Evolutionary conservation across 2,888 invertebrate species (phyloP).

Genomic region (Formica aserva): DNA sequence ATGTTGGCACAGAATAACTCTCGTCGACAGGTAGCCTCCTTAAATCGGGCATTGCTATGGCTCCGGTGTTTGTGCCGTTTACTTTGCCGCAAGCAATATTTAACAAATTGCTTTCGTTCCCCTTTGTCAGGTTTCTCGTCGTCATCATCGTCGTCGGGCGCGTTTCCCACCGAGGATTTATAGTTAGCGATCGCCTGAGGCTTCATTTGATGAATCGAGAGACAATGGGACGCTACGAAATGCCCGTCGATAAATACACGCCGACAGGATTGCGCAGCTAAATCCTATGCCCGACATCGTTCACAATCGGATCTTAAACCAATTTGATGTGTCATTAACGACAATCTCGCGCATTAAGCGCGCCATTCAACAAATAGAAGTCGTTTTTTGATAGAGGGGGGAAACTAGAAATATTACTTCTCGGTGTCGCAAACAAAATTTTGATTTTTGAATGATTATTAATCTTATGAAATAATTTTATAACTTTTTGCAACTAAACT

Average conservation of each 20-base stretch:
- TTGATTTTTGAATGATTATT: constrained; percentile 27
- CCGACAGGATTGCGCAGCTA: constrained; percentile 46
- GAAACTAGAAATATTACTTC: constrained; percentile 2
- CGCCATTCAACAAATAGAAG: constrained; percentile 19
- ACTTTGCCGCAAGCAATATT: constrained; percentile 80
- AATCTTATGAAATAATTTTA: constrained; percentile 5
- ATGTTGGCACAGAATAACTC: neutral
- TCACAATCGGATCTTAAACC: constrained; percentile 14
- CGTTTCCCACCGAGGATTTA: constrained; percentile 67
- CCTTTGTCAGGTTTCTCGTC: constrained; percentile 76
- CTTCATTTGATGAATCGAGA: constrained; percentile 79
- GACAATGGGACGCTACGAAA: constrained; percentile 72
- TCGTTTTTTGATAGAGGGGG: neutral
- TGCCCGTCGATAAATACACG: constrained; percentile 55
- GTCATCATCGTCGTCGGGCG: constrained; percentile 42
- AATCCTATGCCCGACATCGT: constrained; percentile 31
- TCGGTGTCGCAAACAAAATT: neutral
- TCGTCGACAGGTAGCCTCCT: constrained; percentile 46
- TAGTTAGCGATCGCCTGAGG: constrained; percentile 70
- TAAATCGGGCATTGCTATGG: constrained; percentile 65
- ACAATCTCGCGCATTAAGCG: constrained; percentile 19
- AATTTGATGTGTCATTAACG: constrained; percentile 29
- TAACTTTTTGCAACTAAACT: neutral
- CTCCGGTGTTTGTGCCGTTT: constrained; percentile 72
- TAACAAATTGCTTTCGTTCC: constrained; percentile 84